Percentiles rank a stretch among this genome's conserved stretches.
Conservation (phyloP, 1,140 invertebrate genomes). For the Lucilia cuprina region DNA sequence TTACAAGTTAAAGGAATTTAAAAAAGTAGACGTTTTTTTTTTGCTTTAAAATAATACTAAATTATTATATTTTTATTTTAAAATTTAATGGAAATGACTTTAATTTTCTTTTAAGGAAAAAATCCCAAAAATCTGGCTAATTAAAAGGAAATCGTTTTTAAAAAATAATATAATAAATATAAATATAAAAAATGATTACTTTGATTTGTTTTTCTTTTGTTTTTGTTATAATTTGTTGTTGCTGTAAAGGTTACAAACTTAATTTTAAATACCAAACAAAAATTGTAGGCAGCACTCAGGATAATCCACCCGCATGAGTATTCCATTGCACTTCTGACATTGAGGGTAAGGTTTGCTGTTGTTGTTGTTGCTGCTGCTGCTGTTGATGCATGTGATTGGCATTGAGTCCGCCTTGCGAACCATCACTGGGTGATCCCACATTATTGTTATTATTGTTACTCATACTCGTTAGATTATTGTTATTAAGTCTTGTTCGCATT, state of each 20-base stretch:
- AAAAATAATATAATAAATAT: neutral
- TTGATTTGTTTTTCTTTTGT: neutral
- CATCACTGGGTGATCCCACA: constrained; percentile 46
- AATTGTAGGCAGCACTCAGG: constrained; percentile 53
- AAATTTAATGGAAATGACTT: constrained; percentile 26
- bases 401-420: neutral
- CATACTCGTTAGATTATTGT: constrained; percentile 52
- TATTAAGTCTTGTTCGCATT: constrained; percentile 73
- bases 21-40: neutral
- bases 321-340: constrained; percentile 71
- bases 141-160: neutral
- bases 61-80: neutral
- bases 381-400: constrained; percentile 41
- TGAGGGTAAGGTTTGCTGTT: constrained; percentile 65
- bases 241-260: constrained; percentile 19
- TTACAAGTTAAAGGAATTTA: neutral
- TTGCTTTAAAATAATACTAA: constrained; percentile 22
- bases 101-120: neutral
- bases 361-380: constrained; percentile 41
- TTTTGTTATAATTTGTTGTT: neutral
- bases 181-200: neutral
- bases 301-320: constrained; percentile 65
- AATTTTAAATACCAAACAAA: constrained; percentile 24
- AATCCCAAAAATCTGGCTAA: neutral
- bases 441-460: constrained; percentile 54